Conservation (phyloP, 2,113 vertebrate genomes). For the Lophius piscatorius region DNA sequence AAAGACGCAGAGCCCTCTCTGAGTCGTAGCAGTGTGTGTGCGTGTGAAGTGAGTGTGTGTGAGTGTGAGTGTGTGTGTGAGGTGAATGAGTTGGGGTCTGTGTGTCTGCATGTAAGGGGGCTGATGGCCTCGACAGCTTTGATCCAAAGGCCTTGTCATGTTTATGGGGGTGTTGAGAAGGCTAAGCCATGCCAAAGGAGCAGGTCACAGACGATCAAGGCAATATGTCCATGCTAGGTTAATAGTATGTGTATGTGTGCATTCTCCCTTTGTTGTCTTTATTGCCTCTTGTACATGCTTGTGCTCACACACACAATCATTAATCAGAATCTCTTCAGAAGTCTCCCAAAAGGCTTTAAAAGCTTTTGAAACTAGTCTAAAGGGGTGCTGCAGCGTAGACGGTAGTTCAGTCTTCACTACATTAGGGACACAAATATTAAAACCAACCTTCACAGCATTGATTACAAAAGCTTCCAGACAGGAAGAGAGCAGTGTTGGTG, state of each 20-base stretch:
- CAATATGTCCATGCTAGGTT: constrained; percentile 51
- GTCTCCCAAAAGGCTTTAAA: constrained; percentile 5
- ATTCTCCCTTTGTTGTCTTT: constrained; percentile 30
- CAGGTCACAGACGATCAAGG: constrained; percentile 72
- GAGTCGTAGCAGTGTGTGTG: constrained; percentile 36
- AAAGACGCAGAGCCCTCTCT: constrained; percentile 53
- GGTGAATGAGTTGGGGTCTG: constrained; percentile 27
- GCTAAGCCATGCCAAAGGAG: constrained; percentile 75
- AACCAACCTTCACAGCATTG: not conserved
- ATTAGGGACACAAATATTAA: not conserved
- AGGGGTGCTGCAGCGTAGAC: not conserved
- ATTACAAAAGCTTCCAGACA: not conserved
- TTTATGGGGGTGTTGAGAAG: constrained; percentile 83
- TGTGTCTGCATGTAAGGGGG: constrained; percentile 32
- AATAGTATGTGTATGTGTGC: constrained; percentile 44
- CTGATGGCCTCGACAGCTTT: constrained; percentile 69
- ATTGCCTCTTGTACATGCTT: constrained; percentile 44
- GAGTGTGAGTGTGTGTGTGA: constrained; percentile 21
- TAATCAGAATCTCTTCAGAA: constrained; percentile 26
- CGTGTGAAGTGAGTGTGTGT: constrained; percentile 26
- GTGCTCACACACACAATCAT: constrained; percentile 34
- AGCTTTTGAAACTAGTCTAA: constrained; percentile 14
- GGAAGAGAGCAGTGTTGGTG: not conserved
- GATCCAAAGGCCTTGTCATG: constrained; percentile 81
- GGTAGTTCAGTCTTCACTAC: not conserved